These are phyloP conservation scores for Bactericera cockerelli DNA, from an alignment of 1,140 invertebrate genomes.

Conservation along the genomic window DNA sequence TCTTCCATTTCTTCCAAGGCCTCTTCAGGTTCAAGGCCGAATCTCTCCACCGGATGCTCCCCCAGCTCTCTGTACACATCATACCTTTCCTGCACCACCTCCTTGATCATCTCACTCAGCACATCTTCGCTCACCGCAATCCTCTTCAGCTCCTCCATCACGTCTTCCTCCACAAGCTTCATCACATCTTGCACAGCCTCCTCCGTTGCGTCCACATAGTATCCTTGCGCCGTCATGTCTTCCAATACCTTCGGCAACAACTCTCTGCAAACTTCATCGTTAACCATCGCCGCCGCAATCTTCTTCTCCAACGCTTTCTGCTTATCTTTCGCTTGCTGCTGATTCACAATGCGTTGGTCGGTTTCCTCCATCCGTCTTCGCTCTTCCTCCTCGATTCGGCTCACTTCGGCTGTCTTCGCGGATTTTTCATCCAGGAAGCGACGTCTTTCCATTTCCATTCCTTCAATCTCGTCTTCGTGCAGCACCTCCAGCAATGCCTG, in stretches of 20 bases:
- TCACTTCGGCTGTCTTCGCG: constrained; percentile 58
- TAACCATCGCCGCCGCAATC: constrained; percentile 60
- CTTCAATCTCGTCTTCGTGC: constrained; percentile 57
- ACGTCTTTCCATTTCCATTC: constrained; percentile 57
- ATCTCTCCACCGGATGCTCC: too few relatives aligned
- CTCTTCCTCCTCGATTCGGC: constrained; percentile 56
- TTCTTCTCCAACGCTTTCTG: constrained; percentile 58
- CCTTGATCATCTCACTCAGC: constrained; percentile 28
- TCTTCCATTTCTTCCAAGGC: too few relatives aligned
- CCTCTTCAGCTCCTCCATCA: constrained; percentile 58
- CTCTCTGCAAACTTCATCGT: constrained; percentile 68
- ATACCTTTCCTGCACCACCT: constrained; percentile 1
- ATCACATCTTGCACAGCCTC: constrained; percentile 50
- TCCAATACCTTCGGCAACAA: constrained; percentile 53
- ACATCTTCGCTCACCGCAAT: constrained; percentile 62
- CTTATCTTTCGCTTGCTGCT: constrained; percentile 34
- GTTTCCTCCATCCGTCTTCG: constrained; percentile 42
- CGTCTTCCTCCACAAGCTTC: constrained; percentile 71
- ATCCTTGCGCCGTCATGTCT: constrained; percentile 8
- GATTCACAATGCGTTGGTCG: constrained; percentile 39
- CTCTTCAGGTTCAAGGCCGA: too few relatives aligned
- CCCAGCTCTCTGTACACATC: background rate
- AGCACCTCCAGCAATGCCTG: constrained; percentile 69
- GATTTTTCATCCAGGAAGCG: constrained; percentile 58
- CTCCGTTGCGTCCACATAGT: background rate